Base-by-base conservation (phyloP, 2,113 vertebrate genomes). In the Bubo scandiacus region DNA sequence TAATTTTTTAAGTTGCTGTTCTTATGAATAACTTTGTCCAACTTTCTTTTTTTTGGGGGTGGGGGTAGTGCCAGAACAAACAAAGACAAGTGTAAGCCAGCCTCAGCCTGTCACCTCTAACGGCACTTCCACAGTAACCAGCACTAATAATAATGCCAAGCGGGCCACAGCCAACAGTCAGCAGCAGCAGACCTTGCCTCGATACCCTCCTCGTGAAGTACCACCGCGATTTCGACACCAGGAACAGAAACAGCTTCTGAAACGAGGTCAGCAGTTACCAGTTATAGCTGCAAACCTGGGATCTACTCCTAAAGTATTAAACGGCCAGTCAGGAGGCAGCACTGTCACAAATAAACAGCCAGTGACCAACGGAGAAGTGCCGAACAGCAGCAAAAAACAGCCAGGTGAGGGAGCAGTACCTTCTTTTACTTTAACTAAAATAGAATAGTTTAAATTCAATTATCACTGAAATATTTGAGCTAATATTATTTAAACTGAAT, bases 141-240 rank as follows among this genome's bases (percentile, higher is more conserved):
- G 98, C 98, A 98, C 98, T 98, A 94, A 98, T 98, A 99, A 99
- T 99, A 97, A 99, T 99, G 99, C 99, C 99, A 99, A 99, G 98
- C 98, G 98, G 98, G 98, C 98, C 98, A 91, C 98, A 98, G 98
- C 98, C 98, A 98, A 96, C 98, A 98, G 96, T 98, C 97, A 97
- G 93, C 98, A 97, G 97, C 97, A 97, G 95, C 98, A 98, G 96
- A 94, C 98, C 98, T 98, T 98, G 98, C 98, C 98, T 97, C 98
- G 98, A 70, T 98, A 98, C 98, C 98, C 98, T 95, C 98, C 99
- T 97, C 98, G 98, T 94, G 98, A 99, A 99, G 98, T 99, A 95
- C 99, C 98, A 81, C 98, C 98, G 82, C 98, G 98, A 97, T 99
- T 99, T 98, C 98, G 98, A 97, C 98, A 98, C 98, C 98, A 98